Conservation (phyloP, 2,888 invertebrate species). For the Meliscaeva auricollis region DNA sequence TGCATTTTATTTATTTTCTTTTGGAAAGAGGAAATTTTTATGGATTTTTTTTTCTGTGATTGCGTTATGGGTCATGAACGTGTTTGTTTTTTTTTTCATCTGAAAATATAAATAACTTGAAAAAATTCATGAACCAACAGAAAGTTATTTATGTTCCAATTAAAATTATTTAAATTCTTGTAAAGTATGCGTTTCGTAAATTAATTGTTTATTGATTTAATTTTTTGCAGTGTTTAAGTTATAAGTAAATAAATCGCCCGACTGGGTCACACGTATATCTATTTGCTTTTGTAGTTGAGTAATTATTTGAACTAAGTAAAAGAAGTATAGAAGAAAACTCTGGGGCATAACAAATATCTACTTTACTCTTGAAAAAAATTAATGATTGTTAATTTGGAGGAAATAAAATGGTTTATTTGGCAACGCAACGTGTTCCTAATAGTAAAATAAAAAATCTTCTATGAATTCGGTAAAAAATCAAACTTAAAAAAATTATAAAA, state of each 20-base stretch:
- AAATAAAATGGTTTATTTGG: too few species aligned
- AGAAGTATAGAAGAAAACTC: too few species aligned
- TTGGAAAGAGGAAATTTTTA: neutral
- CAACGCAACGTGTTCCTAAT: too few species aligned
- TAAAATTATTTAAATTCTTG: constrained; percentile 33
- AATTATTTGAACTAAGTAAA: neutral
- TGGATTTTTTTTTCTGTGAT: neutral
- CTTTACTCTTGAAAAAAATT: too few species aligned
- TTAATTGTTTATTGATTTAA: constrained; percentile 36
- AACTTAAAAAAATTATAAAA: too few species aligned
- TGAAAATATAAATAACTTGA: neutral
- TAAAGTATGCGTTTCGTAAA: constrained; percentile 25
- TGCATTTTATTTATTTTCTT: neutral
- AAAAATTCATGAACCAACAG: neutral
- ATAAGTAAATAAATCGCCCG: constrained; percentile 12
- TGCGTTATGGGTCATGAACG: constrained; percentile 15
- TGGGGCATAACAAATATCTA: neutral
- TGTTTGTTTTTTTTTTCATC: neutral
- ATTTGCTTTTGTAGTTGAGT: neutral
- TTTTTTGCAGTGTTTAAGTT: neutral
- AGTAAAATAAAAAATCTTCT: too few species aligned
- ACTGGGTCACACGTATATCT: neutral
- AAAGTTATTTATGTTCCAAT: constrained; percentile 29
- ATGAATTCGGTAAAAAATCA: too few species aligned
- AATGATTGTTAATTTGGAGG: too few species aligned